Base-by-base conservation (phyloP, 2,113 vertebrate species). In the Chamaetylas fuelleborni region DNA sequence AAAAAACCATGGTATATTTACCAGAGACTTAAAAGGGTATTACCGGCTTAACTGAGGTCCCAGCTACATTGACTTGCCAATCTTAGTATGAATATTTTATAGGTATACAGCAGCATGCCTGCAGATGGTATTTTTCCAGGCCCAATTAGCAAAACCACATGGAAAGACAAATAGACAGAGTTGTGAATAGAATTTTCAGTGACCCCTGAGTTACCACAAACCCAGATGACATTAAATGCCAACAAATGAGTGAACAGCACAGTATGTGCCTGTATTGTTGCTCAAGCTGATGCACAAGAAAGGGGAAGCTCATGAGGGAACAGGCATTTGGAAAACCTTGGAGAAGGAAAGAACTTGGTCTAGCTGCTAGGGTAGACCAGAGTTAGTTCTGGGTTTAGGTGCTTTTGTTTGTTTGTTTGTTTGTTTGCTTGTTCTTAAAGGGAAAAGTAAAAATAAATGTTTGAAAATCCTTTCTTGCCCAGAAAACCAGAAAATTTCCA, bases 71-170 rank as follows among this genome's bases (percentile, higher is more conserved):
- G 48, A 78, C 77, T 88, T 83, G 53, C 25, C 72, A 93, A 33
- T 70, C n/a, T 77, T 33, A 25, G 28, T 6, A 86, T 82, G 18
- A 95, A 67, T 95, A 94, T 88, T 94, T 95, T 42, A 90, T 93
- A 86, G n/a, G 9, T 54, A 40, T 42, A 88, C 72, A 88, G 51
- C 42, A 86, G 47, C 72, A 48, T 36, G 18, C 36, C n/a, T 16
- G n/a, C 64, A 92, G 80, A 84, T 2, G 2, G 33, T 56, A 57
- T 80, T 88, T 93, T 81, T 78, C 80, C 64, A 67, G 72, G 40
- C 58, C 67, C 33, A 93, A 90, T 90, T 93, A 92, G 40, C 81
- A 91, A 81, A 70, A 71, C 38, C 19, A 16, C 26, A 47, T 15
- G 26, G 5, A 60, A 95, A 94, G 69, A 72, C 47, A 93, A 69